Evolutionary conservation across 1,140 invertebrate species (phyloP), one percentile per base, ranked within the genome.

Genomic region (Hetaerina americana): DNA sequence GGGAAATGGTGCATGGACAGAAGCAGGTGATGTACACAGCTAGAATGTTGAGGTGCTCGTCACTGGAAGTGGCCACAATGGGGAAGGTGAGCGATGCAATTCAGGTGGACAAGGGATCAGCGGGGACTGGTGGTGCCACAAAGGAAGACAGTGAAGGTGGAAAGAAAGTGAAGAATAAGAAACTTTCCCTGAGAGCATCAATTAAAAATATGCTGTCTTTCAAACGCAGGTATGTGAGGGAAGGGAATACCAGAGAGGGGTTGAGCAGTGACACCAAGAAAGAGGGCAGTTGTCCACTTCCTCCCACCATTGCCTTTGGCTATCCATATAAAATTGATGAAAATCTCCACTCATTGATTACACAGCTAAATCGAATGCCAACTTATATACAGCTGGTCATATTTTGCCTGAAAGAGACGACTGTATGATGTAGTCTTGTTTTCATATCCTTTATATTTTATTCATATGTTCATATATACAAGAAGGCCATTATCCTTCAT

Each of bases 171-270:
- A 72, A 73, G 49, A 74, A 75, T 12, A 79, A 78, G 74, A 77
- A 77, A 66, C 75, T 74, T 24, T 77, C 77, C 2, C 67, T 79
- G 18, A 73, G 75, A 29, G 75, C 75, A 57, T 78, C 78, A 0
- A 29, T 79, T 5, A 78, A 78, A 71, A 79, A 77, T 68, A 77
- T 79, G 72, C 77, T 78, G 27, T 77, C 76, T 26, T 77, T 78
- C 70, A 78, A 77, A 75, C 78, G 76, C 73, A 79, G 78, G 78
- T 79, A 78, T 68, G 75, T 74, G 18, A 79, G 78, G 78, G 78
- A 78, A 66, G 75, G 72, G 24, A 57, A 66, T 27, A 5, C 31
- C 24, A 70, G 70, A 25, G 26, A 57, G n/a, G 18, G 66, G 26
- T 22, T 27, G 5, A 8, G 68, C 27, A 26, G 49, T 66, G 27